Conservation (phyloP, 2,797 vertebrate species). For the Micropoecilia bifurca region DNA sequence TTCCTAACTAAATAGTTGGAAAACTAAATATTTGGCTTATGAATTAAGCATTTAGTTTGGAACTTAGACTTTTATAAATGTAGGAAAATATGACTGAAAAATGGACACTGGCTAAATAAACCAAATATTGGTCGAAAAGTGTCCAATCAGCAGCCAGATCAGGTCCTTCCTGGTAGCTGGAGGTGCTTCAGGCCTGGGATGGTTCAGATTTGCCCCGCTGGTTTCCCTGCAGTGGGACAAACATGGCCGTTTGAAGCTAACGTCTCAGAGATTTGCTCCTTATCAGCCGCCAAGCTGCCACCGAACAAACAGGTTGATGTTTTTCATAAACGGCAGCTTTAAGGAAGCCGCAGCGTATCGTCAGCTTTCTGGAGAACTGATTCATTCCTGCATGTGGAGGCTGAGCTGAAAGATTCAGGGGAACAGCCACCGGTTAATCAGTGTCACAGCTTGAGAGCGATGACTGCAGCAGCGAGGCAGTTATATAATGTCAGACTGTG, state of each 20-base stretch:
- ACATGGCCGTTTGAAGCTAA: not conserved
- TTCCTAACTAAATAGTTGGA: no score
- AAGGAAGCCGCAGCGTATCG: slow-evolving; percentile 7
- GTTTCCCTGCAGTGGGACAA: not conserved
- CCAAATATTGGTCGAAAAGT: not conserved
- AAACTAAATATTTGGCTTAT: no score
- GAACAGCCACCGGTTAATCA: slow-evolving; percentile 67
- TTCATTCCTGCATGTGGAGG: slow-evolving; percentile 56
- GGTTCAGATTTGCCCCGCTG: not conserved
- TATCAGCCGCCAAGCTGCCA: not conserved
- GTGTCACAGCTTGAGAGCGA: slow-evolving; percentile 65
- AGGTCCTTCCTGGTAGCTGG: not conserved
- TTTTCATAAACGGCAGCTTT: not conserved
- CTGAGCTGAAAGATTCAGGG: slow-evolving; percentile 61
- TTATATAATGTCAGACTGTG: slow-evolving; percentile 72
- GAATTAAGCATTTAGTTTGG: no score
- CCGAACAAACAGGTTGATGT: slow-evolving; percentile 8
- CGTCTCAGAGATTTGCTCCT: not conserved
- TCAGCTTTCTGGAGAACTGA: slow-evolving; percentile 33
- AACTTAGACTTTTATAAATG: no score
- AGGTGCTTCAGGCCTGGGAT: not conserved
- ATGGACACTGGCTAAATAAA: no score
- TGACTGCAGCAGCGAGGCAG: slow-evolving; percentile 65
- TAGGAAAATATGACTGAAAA: no score
- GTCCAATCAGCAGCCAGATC: not conserved